phyloP scores from a whole-genome alignment of 2,888 invertebrate species.

The Yponomeuta sedellus region DNA sequence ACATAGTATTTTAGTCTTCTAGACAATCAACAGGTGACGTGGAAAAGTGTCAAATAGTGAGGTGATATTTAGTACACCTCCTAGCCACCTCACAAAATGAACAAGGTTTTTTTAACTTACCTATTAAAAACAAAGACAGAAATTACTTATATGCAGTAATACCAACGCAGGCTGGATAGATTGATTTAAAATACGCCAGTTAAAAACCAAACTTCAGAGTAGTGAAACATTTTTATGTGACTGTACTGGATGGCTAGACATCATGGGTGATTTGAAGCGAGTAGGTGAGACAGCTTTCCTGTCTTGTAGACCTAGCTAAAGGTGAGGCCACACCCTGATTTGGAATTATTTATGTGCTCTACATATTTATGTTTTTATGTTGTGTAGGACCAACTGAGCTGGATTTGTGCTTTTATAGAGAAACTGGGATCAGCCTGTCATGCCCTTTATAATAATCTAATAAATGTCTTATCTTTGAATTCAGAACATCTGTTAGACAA shows the following conservation, averaged over 20 bases:
- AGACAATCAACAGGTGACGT: too few species aligned
- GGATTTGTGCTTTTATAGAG: not conserved
- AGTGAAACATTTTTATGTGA: not conserved
- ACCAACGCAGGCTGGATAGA: too few species aligned
- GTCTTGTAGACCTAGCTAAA: not conserved
- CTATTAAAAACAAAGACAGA: too few species aligned
- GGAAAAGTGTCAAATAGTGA: too few species aligned
- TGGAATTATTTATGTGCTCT: not conserved
- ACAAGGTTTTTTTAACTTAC: too few species aligned
- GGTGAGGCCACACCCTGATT: conserved; percentile 1
- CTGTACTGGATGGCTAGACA: not conserved
- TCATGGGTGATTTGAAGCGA: conserved; percentile 1
- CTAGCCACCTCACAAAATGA: too few species aligned
- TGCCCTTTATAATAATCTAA: too few species aligned
- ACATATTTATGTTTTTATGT: not conserved
- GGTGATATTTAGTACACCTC: too few species aligned
- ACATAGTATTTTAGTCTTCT: too few species aligned
- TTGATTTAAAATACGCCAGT: not conserved
- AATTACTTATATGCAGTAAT: too few species aligned
- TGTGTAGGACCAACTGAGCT: not conserved
- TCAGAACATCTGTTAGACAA: too few species aligned
- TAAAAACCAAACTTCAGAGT: not conserved
- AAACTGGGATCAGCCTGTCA: not conserved
- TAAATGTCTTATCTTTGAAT: too few species aligned
- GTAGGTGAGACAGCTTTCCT: not conserved